Base-by-base conservation (phyloP, 2,888 invertebrate genomes). In the Drosophila borealis region DNA sequence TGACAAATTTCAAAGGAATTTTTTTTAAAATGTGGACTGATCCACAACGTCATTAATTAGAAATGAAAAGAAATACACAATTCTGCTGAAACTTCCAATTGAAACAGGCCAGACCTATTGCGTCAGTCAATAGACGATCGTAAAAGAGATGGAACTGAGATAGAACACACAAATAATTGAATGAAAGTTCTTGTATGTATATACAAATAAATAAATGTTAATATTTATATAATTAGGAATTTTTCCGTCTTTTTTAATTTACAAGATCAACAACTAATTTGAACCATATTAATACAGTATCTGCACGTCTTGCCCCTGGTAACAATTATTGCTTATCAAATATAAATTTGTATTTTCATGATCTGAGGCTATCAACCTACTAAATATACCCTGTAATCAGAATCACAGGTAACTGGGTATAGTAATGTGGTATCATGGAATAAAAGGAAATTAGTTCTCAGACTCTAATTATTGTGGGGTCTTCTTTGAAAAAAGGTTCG, bases 321-420 rank as follows among this genome's bases (percentile, higher is more conserved):
- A 73, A 78, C 68, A 77, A 63, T 33, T 33, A 21, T 33, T 41
- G 37, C 62, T 64, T 50, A 51, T 50, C 41, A 29, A 48, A 42
- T n/a, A 21, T 37, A 48, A 49, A 42, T 56, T 80, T 80, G 59
- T 69, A 71, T 67, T 55, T 67, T 69, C 46, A 48, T 73, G 25
- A 48, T 13, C 45, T 4, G 60, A 14, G 74, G 70, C 68, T 71
- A 83, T 75, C 74, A 83, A 57, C 62, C 70, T 73, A 61, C 41
- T 17, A 61, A 51, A 63, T 61, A 64, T 69, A 34, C 57, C 5
- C 29, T 45, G n/a, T 25, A 11, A n/a, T 13, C 1, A 19, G 3
- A 9, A 13, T 14, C 10, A 10, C 5, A 1, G 9, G 5, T 10
- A 17, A 39, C 5, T 3, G 19, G 19, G 33, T n/a, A 54, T 14